phyloP scores from a whole-genome alignment of 2,797 vertebrate species.

The Coregonus sp. region DNA sequence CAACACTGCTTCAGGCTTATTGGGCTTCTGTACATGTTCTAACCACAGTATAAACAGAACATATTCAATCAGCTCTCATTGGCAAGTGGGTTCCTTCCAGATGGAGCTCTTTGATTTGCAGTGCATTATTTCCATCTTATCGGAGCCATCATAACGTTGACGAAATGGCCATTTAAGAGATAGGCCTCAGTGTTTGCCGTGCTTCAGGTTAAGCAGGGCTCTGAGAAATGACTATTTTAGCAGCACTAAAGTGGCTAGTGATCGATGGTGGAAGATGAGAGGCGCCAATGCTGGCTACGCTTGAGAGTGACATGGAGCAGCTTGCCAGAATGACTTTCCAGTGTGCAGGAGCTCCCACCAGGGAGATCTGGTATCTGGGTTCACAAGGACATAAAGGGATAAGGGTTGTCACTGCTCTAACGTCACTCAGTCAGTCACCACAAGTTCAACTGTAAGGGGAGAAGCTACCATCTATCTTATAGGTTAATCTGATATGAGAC shows the following conservation, averaged over 20 bases:
- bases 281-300: conserved; percentile 41
- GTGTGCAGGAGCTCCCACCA: conserved; percentile 21
- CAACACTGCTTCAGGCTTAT: background rate
- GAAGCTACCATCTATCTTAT: background rate
- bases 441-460: background rate
- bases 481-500: conserved; percentile 13
- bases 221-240: conserved; percentile 49
- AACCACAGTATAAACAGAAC: conserved; percentile 4
- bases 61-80: background rate
- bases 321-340: conserved; percentile 33
- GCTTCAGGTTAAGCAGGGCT: conserved; percentile 21
- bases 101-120: conserved; percentile 1
- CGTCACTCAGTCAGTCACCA: conserved; percentile 2
- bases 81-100: background rate
- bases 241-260: conserved; percentile 51
- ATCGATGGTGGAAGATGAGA: conserved; percentile 58
- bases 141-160: conserved; percentile 29
- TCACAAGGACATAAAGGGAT: conserved; percentile 27
- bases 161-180: conserved; percentile 34
- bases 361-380: conserved; percentile 33
- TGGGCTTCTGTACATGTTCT: background rate
- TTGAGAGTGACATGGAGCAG: conserved; percentile 46
- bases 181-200: conserved; percentile 30
- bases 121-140: background rate
- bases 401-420: background rate